phyloP scores from a whole-genome alignment of 2,888 invertebrate genomes.

The Andrena flavipes region DNA sequence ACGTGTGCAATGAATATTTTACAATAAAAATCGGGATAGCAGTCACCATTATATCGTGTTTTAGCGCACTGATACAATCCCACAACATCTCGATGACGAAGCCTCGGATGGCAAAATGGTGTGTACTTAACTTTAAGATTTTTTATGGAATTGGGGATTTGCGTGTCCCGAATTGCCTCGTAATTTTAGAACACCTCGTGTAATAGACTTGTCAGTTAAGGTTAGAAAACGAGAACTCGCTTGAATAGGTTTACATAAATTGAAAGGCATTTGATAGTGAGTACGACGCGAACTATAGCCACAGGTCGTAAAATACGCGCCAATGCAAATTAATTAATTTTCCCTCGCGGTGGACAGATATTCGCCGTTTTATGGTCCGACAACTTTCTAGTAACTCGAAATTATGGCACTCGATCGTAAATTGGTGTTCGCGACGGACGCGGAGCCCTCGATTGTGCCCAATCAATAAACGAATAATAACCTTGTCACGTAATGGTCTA shows the following conservation, averaged over 20 bases:
- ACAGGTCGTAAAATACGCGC: background rate
- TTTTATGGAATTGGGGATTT: too few species aligned
- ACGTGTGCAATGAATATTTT: too few species aligned
- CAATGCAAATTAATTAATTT: constrained; percentile 3
- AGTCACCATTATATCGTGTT: too few species aligned
- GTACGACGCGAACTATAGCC: background rate
- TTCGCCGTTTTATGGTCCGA: background rate
- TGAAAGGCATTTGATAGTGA: background rate
- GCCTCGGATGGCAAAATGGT: too few species aligned
- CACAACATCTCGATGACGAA: too few species aligned
- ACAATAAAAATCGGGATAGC: too few species aligned
- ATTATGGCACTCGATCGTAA: background rate
- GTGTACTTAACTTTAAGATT: too few species aligned
- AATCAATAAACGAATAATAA: constrained; percentile 20
- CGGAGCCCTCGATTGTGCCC: background rate
- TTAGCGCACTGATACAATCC: too few species aligned
- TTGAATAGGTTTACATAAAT: background rate
- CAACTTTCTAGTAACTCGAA: background rate
- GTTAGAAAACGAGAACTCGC: background rate
- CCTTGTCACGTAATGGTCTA: constrained; percentile 3
- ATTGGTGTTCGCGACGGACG: background rate
- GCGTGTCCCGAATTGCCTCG: too few species aligned
- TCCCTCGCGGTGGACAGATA: background rate
- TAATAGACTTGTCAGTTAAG: background rate
- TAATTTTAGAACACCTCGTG: too few species aligned